Conservation (phyloP, 2,888 invertebrate genomes). For the Perizoma flavofasciatum region DNA sequence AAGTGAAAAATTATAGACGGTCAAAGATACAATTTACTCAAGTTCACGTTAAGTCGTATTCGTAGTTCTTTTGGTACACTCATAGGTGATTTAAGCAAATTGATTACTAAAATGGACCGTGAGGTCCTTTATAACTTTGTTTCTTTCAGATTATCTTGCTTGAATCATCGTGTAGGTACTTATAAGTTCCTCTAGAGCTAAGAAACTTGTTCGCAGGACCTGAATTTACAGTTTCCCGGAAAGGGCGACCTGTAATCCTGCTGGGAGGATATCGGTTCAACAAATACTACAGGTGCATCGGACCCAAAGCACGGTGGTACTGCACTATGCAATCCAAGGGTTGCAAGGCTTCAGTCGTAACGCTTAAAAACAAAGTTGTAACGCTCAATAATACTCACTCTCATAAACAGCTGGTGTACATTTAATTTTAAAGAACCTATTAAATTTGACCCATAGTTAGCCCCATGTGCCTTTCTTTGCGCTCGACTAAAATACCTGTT, state of each 20-base stretch:
- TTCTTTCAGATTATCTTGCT: too few relatives aligned
- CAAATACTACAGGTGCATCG: constrained; percentile 35
- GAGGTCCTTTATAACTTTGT: too few relatives aligned
- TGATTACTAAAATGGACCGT: too few relatives aligned
- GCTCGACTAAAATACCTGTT: too few relatives aligned
- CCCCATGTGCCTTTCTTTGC: too few relatives aligned
- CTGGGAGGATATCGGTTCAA: constrained; percentile 43
- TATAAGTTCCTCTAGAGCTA: background rate
- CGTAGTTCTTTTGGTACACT: too few relatives aligned
- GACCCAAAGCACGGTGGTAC: constrained; percentile 43
- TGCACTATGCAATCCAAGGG: constrained; percentile 36
- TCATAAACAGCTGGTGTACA: constrained; percentile 14
- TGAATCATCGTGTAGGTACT: too few relatives aligned
- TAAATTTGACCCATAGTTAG: too few relatives aligned
- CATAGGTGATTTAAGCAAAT: too few relatives aligned
- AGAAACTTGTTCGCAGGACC: constrained; percentile 21
- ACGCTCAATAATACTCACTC: constrained; percentile 38
- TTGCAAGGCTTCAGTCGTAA: constrained; percentile 50
- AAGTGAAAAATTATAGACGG: too few relatives aligned
- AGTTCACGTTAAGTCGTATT: too few relatives aligned
- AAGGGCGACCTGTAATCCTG: constrained; percentile 44
- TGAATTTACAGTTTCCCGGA: constrained; percentile 35
- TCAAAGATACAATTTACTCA: too few relatives aligned
- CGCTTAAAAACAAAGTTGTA: constrained; percentile 45
- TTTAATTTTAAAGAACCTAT: background rate